These are phyloP conservation scores for Xiphophorus hellerii DNA, from an alignment of 2,113 vertebrate species.

Conservation along the genomic window DNA sequence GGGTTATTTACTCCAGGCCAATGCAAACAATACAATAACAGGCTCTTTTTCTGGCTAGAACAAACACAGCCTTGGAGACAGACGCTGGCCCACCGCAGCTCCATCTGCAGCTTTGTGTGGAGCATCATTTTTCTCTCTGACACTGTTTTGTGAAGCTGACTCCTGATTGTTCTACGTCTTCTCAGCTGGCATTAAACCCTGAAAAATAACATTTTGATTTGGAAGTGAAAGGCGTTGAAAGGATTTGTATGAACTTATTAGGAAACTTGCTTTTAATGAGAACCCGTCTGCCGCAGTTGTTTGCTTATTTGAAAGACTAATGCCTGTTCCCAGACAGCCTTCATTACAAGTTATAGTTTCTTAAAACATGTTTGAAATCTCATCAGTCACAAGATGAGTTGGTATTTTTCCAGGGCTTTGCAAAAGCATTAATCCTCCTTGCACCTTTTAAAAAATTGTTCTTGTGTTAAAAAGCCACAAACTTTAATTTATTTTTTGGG, in stretches of 20 bases:
- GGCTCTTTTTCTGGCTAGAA: conserved; percentile 67
- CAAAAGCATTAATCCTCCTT: not conserved
- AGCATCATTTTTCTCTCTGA: conserved; percentile 68
- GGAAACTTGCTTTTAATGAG: conserved; percentile 38
- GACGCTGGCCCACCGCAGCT: conserved; percentile 40
- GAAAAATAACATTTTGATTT: conserved; percentile 69
- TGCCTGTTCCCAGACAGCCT: conserved; percentile 20
- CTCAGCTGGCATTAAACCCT: conserved; percentile 51
- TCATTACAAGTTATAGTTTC: conserved; percentile 5
- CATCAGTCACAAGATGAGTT: conserved; percentile 3
- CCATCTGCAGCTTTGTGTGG: conserved; percentile 55
- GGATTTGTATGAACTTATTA: conserved; percentile 30
- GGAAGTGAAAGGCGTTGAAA: conserved; percentile 48
- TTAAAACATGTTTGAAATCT: conserved; percentile 32
- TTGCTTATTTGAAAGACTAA: conserved; percentile 29
- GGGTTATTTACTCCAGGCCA: conserved; percentile 66
- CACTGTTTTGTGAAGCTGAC: conserved; percentile 70
- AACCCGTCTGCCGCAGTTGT: conserved; percentile 35
- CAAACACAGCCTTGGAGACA: conserved; percentile 73
- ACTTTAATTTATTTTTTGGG: not conserved
- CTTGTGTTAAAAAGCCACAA: not conserved
- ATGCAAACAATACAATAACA: conserved; percentile 63
- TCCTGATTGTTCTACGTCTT: conserved; percentile 57
- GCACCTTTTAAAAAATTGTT: not conserved
- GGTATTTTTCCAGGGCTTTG: not conserved